phyloP scores from a whole-genome alignment of 30 jellyfish, hydroid and myxozoan species.

The Calvadosia cruxmelitensis region DNA sequence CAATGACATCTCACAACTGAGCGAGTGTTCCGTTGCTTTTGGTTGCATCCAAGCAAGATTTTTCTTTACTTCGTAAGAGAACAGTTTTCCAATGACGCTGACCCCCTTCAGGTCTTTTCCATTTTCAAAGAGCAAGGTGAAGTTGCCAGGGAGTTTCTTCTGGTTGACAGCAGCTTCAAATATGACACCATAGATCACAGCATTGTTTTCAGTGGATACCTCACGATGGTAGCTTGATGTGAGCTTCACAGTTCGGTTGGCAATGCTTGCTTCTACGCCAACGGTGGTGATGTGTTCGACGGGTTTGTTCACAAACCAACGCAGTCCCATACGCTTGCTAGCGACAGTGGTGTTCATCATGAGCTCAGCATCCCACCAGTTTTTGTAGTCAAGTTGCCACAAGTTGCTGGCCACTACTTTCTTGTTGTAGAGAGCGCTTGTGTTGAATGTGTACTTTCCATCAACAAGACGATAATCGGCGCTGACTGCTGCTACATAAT shows the following conservation, averaged over 20 bases:
- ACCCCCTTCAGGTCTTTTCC: slow-evolving; percentile 29
- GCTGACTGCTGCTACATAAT: background rate
- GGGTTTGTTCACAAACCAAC: slow-evolving; percentile 15
- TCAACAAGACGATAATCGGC: background rate
- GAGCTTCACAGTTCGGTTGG: slow-evolving; percentile 24
- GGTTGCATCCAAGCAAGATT: slow-evolving; percentile 10
- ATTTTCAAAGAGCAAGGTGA: slow-evolving; percentile 23
- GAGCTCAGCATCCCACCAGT: slow-evolving; percentile 10
- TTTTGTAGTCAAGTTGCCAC: slow-evolving; percentile 33
- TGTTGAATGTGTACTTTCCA: slow-evolving; percentile 18
- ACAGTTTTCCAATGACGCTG: slow-evolving; percentile 5
- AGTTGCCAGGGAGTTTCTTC: slow-evolving; percentile 40
- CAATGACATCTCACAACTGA: slow-evolving; percentile 26
- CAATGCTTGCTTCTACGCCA: slow-evolving; percentile 43
- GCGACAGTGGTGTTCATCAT: slow-evolving; percentile 19
- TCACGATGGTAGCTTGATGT: slow-evolving; percentile 39
- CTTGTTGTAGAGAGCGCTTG: slow-evolving; percentile 29
- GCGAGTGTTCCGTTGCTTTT: slow-evolving; percentile 11
- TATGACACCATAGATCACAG: slow-evolving; percentile 32
- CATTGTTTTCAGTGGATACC: slow-evolving; percentile 6
- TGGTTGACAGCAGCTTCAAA: slow-evolving; percentile 50
- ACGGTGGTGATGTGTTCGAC: slow-evolving; percentile 11
- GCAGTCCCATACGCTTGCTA: slow-evolving; percentile 10
- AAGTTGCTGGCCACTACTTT: slow-evolving; percentile 34
- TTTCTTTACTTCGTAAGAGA: slow-evolving; percentile 33